Percentiles rank a stretch among this genome's conserved stretches.
Evolutionary conservation across 2,113 vertebrate species (phyloP).

Genomic region (Acrocephalus arundinaceus): DNA sequence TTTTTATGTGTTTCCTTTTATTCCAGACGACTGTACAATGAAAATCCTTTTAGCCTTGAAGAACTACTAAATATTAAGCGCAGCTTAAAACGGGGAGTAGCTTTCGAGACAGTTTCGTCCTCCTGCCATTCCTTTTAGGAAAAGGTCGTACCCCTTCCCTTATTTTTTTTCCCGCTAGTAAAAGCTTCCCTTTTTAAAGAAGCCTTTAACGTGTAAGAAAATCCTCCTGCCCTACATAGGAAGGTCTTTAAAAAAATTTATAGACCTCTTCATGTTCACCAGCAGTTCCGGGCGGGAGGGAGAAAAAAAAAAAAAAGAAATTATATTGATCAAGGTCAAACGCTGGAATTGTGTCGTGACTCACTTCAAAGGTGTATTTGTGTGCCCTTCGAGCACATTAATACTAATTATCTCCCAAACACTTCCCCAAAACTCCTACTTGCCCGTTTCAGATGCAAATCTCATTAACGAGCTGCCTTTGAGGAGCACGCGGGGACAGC

Average conservation of each 20-base stretch:
- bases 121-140: slow-evolving; percentile 15
- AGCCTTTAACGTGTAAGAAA: slow-evolving; percentile 45
- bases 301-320: neutral
- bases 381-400: slow-evolving; percentile 50
- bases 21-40: neutral
- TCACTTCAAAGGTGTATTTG: slow-evolving; percentile 62
- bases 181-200: neutral
- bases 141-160: slow-evolving; percentile 39
- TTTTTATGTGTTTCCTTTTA: slow-evolving; percentile 51
- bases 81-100: neutral
- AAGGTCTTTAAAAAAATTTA: slow-evolving; percentile 14
- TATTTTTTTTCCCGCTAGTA: slow-evolving; percentile 31
- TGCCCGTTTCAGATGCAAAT: slow-evolving; percentile 63
- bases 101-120: neutral
- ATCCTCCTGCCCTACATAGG: neutral
- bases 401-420: slow-evolving; percentile 54
- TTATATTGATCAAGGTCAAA: slow-evolving; percentile 53
- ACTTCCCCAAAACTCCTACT: slow-evolving; percentile 42
- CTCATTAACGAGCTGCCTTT: slow-evolving; percentile 60
- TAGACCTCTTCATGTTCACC: neutral
- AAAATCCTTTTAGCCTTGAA: slow-evolving; percentile 9
- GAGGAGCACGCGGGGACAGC: neutral
- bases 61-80: slow-evolving; percentile 42
- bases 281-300: neutral
- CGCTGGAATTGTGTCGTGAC: slow-evolving; percentile 12